Evolutionary conservation across 2,888 invertebrate species (phyloP).

Genomic region (Agonopterix heracliana): DNA sequence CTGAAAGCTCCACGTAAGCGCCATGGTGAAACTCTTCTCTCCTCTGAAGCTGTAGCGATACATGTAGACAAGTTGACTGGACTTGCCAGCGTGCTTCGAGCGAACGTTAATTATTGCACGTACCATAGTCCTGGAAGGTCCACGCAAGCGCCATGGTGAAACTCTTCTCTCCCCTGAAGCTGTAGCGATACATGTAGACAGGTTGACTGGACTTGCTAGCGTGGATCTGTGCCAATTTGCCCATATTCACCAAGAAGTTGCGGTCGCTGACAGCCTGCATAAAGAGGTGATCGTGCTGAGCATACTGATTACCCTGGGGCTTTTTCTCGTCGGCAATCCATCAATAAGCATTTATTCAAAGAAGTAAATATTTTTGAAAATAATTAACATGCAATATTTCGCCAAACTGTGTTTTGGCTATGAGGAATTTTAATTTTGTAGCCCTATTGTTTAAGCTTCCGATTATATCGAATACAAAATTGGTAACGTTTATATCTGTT

Average conservation of each 20-base stretch:
- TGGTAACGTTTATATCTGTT: too few species aligned
- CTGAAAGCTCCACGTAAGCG: slow-evolving; percentile 52
- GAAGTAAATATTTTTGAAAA: too few species aligned
- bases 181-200: slow-evolving; percentile 79
- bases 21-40: slow-evolving; percentile 66
- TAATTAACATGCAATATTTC: too few species aligned
- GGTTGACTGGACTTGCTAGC: slow-evolving; percentile 73
- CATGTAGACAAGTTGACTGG: slow-evolving; percentile 78
- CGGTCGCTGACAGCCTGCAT: slow-evolving; percentile 79
- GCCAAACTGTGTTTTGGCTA: neutral
- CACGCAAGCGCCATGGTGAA: slow-evolving; percentile 68
- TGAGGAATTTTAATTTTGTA: too few species aligned
- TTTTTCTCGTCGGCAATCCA: too few species aligned
- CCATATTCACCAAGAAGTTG: slow-evolving; percentile 76
- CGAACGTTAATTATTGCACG: neutral
- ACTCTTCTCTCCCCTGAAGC: slow-evolving; percentile 76
- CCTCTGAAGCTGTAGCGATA: slow-evolving; percentile 79
- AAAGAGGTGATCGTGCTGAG: neutral
- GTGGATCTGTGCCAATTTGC: slow-evolving; percentile 76
- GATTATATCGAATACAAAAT: too few species aligned
- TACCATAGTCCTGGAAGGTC: slow-evolving; percentile 75
- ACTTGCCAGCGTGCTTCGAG: too few species aligned
- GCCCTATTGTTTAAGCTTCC: too few species aligned
- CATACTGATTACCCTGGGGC: too few species aligned
- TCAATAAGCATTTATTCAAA: too few species aligned